Evolutionary conservation across 2,113 vertebrate species (phyloP).

Genomic region (Zonotrichia leucophrys): DNA sequence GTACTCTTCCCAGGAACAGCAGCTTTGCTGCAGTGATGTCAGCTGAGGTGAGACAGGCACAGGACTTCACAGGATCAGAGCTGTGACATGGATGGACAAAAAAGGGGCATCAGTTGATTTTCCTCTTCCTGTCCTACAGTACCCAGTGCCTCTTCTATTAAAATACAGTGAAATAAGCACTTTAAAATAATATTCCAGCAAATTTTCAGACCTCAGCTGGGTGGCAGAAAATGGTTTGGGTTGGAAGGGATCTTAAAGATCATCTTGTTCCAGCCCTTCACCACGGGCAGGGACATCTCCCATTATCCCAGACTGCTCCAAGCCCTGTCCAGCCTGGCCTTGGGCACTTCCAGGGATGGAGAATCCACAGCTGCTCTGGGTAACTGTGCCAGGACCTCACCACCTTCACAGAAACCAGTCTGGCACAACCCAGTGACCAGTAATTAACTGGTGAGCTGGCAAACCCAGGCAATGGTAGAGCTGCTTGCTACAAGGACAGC

Average conservation of each 20-base stretch:
- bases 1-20: background rate
- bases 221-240: background rate
- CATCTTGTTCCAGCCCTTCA: background rate
- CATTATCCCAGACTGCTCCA: accelerated
- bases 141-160: background rate
- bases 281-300: background rate
- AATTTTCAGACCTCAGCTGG: background rate
- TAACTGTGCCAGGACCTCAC: background rate
- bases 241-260: background rate
- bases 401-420: background rate
- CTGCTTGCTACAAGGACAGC: background rate
- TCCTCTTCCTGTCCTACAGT: background rate
- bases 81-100: accelerated
- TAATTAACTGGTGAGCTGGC: background rate
- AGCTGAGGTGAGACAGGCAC: background rate
- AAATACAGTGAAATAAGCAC: background rate
- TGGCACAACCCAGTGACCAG: background rate
- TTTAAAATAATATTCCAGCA: background rate
- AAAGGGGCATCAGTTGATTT: background rate
- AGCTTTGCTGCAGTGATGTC: background rate
- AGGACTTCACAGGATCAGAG: background rate
- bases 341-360: background rate
- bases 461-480: background rate
- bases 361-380: background rate
- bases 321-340: accelerated